Evolutionary conservation across 1,140 invertebrate genomes (phyloP).

Genomic region (Cotesia vestalis): DNA sequence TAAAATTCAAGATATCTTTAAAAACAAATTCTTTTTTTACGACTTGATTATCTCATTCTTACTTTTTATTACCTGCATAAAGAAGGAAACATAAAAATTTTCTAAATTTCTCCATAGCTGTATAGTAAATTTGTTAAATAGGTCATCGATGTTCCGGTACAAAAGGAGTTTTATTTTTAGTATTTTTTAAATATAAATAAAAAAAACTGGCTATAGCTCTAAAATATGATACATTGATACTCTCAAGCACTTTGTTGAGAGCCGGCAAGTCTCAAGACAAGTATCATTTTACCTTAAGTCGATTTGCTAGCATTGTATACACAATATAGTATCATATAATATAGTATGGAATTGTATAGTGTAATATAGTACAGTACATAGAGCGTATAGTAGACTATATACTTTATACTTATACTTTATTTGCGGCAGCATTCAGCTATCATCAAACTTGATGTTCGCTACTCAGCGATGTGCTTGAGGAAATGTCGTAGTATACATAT

Average conservation of each 20-base stretch:
- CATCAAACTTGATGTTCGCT: conserved; percentile 19
- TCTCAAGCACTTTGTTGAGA: conserved; percentile 10
- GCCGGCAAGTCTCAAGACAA: conserved; percentile 13
- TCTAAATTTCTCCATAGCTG: no score
- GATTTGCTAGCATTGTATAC: conserved; percentile 19
- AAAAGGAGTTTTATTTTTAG: no score
- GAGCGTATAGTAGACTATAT: no score
- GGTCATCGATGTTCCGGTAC: no score
- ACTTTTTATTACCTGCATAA: no score
- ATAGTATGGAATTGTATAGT: neutral
- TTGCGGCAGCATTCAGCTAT: conserved; percentile 7
- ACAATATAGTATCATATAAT: conserved; percentile 4
- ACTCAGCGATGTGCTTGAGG: conserved; percentile 10
- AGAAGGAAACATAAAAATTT: no score
- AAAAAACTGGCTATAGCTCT: neutral
- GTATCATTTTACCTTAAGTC: conserved; percentile 29
- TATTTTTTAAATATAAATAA: no score
- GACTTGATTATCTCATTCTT: no score
- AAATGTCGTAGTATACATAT: neutral
- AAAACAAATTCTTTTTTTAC: no score
- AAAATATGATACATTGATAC: conserved; percentile 15
- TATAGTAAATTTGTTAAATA: no score
- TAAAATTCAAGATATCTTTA: no score
- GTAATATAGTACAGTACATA: neutral
- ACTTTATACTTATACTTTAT: conserved; percentile 6